Evolutionary conservation across 1,140 invertebrate genomes (phyloP), one percentile per base, ranked within the genome.

Genomic region (Drosophila hydei): DNA sequence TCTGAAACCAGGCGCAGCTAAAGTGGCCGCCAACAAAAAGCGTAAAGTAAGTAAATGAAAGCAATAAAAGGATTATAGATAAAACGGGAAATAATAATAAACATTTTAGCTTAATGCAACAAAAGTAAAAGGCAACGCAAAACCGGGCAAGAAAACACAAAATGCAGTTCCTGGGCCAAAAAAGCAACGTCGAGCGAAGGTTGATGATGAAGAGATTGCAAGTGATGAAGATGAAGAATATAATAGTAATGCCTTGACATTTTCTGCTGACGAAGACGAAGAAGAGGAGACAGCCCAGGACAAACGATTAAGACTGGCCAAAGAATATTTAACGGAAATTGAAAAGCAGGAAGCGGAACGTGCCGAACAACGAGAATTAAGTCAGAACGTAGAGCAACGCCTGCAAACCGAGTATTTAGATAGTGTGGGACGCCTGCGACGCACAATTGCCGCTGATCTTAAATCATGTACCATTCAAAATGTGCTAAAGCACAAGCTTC

Each of bases 241-340:
- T 40, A 72, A 71, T 19, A 85, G 72, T 69, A 92, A 93, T 27
- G 91, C 93, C 18, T 92, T 94, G 60, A 91, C 93, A 61, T 92
- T 93, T 23, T 93, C 93, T 36, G 92, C 92, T 2, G 93, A 93
- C 40, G 94, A 93, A 48, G 94, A 33, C 9, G 30, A 93, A 6
- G 95, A 95, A 73, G 95, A 96, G 64, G 95, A 96, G 91, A 98
- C 97, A 6, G 94, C 96, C 0, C 96, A 98, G 91, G 96, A 98
- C 83, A 98, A 98, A 89, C 96, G 96, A 79, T 76, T 99, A 33
- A 93, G 96, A 33, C 92, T 98, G 64, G 97, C 97, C 0, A 98
- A 98, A 90, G 94, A 96, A 90, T 98, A 98, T 92, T 92, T 99
- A 33, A 92, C 95, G 80, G 95, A 98, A 93, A 95, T 98, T 60